Conservation (phyloP, 2,113 vertebrate genomes). For the Trachemys scripta region DNA sequence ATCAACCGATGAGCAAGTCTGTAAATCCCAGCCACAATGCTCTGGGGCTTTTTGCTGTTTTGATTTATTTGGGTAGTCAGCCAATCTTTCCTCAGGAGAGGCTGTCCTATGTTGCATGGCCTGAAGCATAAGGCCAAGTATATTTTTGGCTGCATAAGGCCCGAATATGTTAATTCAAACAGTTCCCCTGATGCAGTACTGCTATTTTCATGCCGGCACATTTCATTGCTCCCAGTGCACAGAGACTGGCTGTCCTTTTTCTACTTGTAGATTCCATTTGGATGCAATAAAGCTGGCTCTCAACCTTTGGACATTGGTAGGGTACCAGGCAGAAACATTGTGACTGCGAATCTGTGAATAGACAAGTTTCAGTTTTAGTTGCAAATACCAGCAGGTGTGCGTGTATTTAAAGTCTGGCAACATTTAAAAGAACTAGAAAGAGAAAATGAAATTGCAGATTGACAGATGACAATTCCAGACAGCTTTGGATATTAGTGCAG, state of each 20-base stretch:
- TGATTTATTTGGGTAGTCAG: not conserved
- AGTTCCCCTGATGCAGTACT: slow-evolving; percentile 67
- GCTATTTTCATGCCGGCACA: slow-evolving; percentile 72
- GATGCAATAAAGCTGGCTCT: slow-evolving; percentile 68
- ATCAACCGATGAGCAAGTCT: not conserved
- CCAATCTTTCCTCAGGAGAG: accelerated
- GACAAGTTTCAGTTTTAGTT: not conserved
- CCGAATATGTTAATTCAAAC: slow-evolving; percentile 11
- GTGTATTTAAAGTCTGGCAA: not conserved
- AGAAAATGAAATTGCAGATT: not conserved
- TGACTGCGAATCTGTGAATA: slow-evolving; percentile 37
- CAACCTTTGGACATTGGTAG: slow-evolving; percentile 72
- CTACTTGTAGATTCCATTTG: slow-evolving; percentile 2
- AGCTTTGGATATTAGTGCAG: not conserved
- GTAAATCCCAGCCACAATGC: not conserved
- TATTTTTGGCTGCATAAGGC: not conserved
- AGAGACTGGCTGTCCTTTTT: slow-evolving; percentile 68
- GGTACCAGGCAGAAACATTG: slow-evolving; percentile 81
- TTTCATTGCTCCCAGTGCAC: slow-evolving; percentile 77
- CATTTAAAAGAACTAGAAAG: not conserved
- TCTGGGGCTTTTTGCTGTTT: not conserved
- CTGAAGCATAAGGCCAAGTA: accelerated
- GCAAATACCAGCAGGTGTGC: not conserved
- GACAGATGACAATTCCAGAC: not conserved
- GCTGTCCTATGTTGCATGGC: accelerated